A percentile compares a stretch with the other conserved stretches of the same genome.
These are phyloP conservation scores for Pristionchus fissidentatus DNA, from an alignment of 2,888 invertebrate species.

Conservation along the genomic window DNA sequence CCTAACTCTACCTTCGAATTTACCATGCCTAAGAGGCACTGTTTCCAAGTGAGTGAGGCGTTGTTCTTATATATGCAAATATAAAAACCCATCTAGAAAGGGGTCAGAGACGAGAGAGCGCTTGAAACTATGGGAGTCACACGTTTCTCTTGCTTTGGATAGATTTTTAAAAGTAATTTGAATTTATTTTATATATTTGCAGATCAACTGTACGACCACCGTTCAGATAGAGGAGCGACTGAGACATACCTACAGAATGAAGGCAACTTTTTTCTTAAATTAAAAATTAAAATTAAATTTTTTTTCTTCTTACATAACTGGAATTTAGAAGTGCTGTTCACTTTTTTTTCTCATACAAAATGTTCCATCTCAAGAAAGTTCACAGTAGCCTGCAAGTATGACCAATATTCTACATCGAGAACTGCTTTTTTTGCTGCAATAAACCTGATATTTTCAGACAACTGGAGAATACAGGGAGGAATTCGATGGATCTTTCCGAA, in stretches of 20 bases:
- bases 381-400: too few relatives aligned
- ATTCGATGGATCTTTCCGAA: background rate
- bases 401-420: too few relatives aligned
- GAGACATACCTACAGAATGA: background rate
- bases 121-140: too few relatives aligned
- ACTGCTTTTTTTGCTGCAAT: too few relatives aligned
- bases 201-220: background rate
- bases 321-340: background rate
- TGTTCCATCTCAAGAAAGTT: too few relatives aligned
- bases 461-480: background rate
- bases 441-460: background rate
- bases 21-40: background rate
- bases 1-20: background rate
- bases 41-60: background rate
- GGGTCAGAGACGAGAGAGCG: too few relatives aligned
- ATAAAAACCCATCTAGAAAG: too few relatives aligned
- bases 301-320: background rate
- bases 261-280: too few relatives aligned
- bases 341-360: too few relatives aligned
- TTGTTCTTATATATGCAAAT: background rate
- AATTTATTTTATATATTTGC: background rate
- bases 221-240: background rate
- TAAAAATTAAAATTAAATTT: background rate
- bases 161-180: background rate
- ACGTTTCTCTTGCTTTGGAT: too few relatives aligned